Conservation (phyloP, 2,113 vertebrate genomes). For the Pygoscelis adeliae region DNA sequence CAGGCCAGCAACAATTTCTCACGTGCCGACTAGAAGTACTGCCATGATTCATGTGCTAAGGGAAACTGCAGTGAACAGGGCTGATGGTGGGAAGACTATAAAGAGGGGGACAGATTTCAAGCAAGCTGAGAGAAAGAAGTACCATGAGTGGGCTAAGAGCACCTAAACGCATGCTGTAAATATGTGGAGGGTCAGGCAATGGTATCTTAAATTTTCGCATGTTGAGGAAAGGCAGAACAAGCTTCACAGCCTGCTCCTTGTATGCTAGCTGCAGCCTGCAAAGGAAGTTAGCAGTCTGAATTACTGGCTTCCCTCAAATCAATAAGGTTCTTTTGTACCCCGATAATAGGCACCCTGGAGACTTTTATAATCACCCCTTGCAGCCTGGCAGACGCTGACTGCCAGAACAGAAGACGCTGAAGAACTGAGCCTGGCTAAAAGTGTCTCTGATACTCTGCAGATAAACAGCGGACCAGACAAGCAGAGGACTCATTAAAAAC, state of each 20-base stretch:
- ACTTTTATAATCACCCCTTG: neutral
- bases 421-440: conserved; percentile 1
- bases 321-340: neutral
- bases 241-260: neutral
- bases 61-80: neutral
- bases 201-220: neutral
- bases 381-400: neutral
- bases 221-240: neutral
- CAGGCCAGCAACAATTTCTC: neutral
- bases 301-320: neutral
- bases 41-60: neutral
- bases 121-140: neutral
- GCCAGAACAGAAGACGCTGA: neutral
- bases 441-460: neutral
- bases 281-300: neutral
- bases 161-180: neutral
- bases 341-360: neutral
- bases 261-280: neutral
- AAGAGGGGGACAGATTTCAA: neutral
- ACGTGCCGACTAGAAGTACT: neutral
- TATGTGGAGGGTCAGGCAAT: rapidly evolving
- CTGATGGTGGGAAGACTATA: neutral
- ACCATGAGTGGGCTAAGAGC: neutral
- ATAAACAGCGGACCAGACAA: neutral
- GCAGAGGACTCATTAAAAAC: conserved; percentile 42